Conservation (phyloP, 2,113 vertebrate species). For the Malurus melanocephalus region DNA sequence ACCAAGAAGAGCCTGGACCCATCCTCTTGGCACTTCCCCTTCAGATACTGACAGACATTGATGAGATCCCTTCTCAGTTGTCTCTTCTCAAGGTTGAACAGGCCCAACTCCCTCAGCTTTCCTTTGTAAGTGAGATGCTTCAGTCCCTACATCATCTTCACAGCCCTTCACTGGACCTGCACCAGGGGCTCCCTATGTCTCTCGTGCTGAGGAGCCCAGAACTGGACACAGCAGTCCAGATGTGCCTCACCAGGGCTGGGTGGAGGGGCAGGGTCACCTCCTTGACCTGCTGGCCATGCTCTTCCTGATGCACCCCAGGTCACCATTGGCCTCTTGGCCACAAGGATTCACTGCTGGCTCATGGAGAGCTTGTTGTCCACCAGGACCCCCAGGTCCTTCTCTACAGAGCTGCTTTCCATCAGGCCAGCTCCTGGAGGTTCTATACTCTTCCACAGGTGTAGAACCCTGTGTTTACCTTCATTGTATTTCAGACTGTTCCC, state of each 20-base stretch:
- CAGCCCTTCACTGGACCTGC: accelerated
- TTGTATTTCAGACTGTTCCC: neutral
- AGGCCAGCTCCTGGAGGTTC: neutral
- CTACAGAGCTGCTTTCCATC: accelerated
- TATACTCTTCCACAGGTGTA: neutral
- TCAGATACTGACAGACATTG: neutral
- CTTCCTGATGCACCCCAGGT: neutral
- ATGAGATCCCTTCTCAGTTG: neutral
- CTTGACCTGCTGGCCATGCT: neutral
- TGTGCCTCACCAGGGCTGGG: neutral
- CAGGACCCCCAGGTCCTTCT: accelerated
- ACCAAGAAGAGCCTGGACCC: accelerated
- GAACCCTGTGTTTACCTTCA: neutral
- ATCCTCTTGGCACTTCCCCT: neutral
- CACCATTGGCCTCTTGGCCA: accelerated
- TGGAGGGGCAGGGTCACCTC: neutral
- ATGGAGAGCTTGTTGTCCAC: neutral
- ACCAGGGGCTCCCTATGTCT: neutral
- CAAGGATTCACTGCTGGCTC: neutral
- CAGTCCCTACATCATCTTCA: neutral
- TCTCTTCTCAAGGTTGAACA: neutral
- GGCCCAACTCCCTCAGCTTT: neutral
- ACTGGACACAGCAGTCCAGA: neutral
- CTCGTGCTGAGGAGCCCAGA: neutral
- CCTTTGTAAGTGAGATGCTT: neutral